Evolutionary conservation across 2,797 vertebrate species (phyloP), one percentile per base, ranked within the genome.

Genomic region (Sebastes umbrosus): DNA sequence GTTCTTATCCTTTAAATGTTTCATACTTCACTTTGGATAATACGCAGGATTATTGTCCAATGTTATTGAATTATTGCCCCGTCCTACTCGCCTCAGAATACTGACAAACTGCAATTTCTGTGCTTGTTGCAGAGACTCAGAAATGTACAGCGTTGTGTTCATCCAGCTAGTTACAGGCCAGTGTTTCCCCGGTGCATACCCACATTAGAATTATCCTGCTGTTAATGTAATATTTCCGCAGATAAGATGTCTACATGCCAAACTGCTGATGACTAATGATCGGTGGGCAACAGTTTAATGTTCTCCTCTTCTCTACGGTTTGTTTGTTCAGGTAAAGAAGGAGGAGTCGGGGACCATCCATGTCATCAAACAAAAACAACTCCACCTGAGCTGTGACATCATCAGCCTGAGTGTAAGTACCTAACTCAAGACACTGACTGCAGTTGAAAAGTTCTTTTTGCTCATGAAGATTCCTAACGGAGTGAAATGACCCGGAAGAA

Each of bases 361-460:
- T 36, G 98, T 99, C 85, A 98, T 98, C 69, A 99, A 99, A 90
- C 98, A 99, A 86, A 96, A 97, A 84, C 97, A 98, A 11, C 96
- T 99, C 69, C 97, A 98, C 75, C 93, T 99, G 4, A 97, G 94
- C 91, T 99, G 97, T 93, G 98, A 99, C 88, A 97, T 99, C 86
- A 99, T 99, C 87, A 99, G 97, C 90, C 95, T 99, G 20, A 97
- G 96, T 16, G 98, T 99, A 89, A 97, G 98, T 96, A 50, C 46
- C 9, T 25, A 27, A 43, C 20, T 52, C 18, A n/a, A 52, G 46
- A n/a, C 20, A 20, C 18, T 18, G 16, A 20, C 0, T 52, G 46
- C 46, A 20, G 46, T 46, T 0, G 43, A 18, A 46, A 46, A 46
- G 43, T 46, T 2, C 16, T 46, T 46, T 46, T 46, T 18, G 14